Evolutionary conservation across 2,888 invertebrate genomes (phyloP), one percentile per base, ranked within the genome.

Genomic region (Torymus tubicola): DNA sequence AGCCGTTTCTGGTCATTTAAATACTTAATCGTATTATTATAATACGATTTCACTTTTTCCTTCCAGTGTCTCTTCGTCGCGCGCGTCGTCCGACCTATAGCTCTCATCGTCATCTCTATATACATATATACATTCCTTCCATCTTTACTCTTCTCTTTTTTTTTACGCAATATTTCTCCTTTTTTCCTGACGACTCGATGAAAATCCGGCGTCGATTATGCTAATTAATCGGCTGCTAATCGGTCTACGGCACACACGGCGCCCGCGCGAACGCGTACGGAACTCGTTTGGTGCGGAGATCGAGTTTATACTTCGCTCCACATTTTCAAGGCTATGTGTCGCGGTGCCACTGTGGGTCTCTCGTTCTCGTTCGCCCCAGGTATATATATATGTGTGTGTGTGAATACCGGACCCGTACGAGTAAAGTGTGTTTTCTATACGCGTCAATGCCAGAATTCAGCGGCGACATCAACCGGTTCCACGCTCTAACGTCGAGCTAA

Each of bases 221-320:
- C 83, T 87, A 87, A 87, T 87, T 85, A 85, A 87, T 87, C 85
- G 86, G 82, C 84, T 83, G 83, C 85, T 85, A 85, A 86, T 85
- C 84, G 85, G 81, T 84, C 80, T 31, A 73, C 61, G 80, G 71
- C 74, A 63, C 77, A 71, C 74, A 63, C 77, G 78, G 70, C 79
- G 73, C 60, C 42, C 42, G 42, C 42, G 42, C 71, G 69, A 21
- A 21, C 1, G 21, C 21, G 21, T 21, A 21, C 55, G 31, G 74
- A 84, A 81, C 84, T 81, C 65, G 83, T 85, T 85, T 82, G 77
- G 42, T 42, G n/a, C n/a, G 8, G 42, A 83, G 80, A 73, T 75
- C 78, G 80, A 55, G 75, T 78, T 65, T 78, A 53, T 69, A 80
- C 80, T 78, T 78, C 81, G 82, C 82, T 85, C 84, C 83, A 85